phyloP scores from a whole-genome alignment of 2,888 invertebrate genomes.

The Caenorhabditis sp. region DNA sequence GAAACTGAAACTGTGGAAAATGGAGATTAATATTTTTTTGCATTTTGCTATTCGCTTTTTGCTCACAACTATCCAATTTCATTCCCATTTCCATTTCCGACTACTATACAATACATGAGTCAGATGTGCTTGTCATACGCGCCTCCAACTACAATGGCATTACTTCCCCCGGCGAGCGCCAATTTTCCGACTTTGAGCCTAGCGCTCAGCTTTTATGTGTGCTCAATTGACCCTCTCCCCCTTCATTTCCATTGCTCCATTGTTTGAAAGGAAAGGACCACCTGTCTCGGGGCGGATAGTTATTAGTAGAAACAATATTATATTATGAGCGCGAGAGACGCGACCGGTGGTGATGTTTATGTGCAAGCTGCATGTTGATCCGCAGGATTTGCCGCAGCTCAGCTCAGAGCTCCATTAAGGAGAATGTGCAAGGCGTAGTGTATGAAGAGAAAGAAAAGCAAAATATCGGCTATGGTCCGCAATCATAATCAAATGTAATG shows the following conservation, averaged over 20 bases:
- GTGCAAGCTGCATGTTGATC: slow-evolving; percentile 2
- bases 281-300: slow-evolving; percentile 6
- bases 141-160: too few relatives aligned
- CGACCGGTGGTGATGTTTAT: slow-evolving; percentile 4
- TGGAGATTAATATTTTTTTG: background rate
- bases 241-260: slow-evolving; percentile 5
- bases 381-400: slow-evolving; percentile 5
- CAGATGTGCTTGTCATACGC: background rate
- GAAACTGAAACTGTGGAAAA: background rate
- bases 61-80: background rate
- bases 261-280: slow-evolving; percentile 42
- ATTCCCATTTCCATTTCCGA: background rate
- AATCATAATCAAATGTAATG: slow-evolving; percentile 21
- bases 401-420: background rate
- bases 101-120: background rate
- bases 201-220: slow-evolving; percentile 40
- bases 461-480: too few relatives aligned
- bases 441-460: too few relatives aligned
- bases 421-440: background rate
- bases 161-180: too few relatives aligned
- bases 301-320: slow-evolving; percentile 42
- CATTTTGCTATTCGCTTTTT: background rate
- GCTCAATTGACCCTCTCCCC: slow-evolving; percentile 41
- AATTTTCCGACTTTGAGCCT: slow-evolving; percentile 17
- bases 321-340: slow-evolving; percentile 5